Conservation (phyloP, 1,140 invertebrate species). For the Drosophila willistoni region DNA sequence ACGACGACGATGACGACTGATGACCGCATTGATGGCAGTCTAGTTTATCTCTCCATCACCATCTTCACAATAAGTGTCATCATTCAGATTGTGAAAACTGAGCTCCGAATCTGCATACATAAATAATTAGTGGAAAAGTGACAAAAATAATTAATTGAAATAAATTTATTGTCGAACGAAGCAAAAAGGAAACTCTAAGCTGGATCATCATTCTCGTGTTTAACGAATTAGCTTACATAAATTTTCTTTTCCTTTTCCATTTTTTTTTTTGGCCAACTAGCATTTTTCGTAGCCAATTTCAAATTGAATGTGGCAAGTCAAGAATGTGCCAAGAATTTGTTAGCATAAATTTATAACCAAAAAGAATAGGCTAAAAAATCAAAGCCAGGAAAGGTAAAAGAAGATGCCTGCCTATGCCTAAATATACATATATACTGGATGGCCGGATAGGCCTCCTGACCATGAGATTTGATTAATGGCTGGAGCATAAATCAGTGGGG, state of each 20-base stretch:
- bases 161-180: neutral
- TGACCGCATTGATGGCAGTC: constrained; percentile 1
- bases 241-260: neutral
- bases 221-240: neutral
- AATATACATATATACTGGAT: neutral
- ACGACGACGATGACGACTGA: neutral
- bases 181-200: too few relatives aligned
- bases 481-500: constrained; percentile 42
- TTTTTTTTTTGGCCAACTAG: constrained; percentile 1
- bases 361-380: neutral
- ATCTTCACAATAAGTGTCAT: neutral
- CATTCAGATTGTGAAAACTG: neutral
- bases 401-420: neutral
- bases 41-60: neutral
- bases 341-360: constrained; percentile 10
- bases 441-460: neutral
- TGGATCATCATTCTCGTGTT: neutral
- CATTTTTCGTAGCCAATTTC: constrained; percentile 10
- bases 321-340: constrained; percentile 9
- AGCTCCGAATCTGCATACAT: too few relatives aligned
- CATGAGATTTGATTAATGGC: constrained; percentile 56
- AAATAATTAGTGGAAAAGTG: too few relatives aligned
- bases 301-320: constrained; percentile 14
- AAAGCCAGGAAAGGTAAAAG: neutral
- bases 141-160: neutral